Conservation (phyloP, 2,888 invertebrate species). For the Andrena praecox region DNA sequence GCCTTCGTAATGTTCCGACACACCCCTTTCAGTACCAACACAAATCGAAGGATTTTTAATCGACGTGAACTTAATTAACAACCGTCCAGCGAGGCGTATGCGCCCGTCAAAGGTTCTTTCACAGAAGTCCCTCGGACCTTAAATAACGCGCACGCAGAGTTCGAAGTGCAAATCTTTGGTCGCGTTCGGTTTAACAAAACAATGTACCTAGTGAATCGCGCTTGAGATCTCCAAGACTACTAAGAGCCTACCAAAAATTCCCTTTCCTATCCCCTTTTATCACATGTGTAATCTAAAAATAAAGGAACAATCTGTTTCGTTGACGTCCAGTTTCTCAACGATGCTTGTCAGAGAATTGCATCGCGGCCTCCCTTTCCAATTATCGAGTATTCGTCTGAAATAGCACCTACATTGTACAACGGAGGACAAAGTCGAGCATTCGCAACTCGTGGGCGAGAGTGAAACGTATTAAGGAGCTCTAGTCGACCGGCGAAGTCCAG, state of each 20-base stretch:
- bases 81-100: not conserved
- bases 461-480: slow-evolving; percentile 38
- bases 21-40: not conserved
- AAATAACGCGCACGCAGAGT: not conserved
- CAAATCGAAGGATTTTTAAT: slow-evolving; percentile 7
- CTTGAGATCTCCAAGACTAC: too few relatives aligned
- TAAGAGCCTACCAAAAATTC: too few relatives aligned
- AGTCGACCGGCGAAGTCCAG: slow-evolving; percentile 11
- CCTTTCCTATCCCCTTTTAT: too few relatives aligned
- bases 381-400: too few relatives aligned
- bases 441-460: slow-evolving; percentile 31
- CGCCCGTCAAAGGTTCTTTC: not conserved
- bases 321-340: too few relatives aligned
- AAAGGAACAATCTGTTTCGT: too few relatives aligned
- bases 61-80: slow-evolving; percentile 9
- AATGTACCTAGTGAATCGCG: too few relatives aligned
- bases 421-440: not conserved
- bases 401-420: not conserved
- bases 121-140: not conserved
- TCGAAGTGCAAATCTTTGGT: not conserved
- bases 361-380: too few relatives aligned
- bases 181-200: not conserved
- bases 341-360: too few relatives aligned
- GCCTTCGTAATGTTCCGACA: not conserved
- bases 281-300: too few relatives aligned